A percentile compares a stretch with the other conserved stretches of the same genome.
Evolutionary conservation across 1,140 invertebrate genomes (phyloP).

Genomic region (Bathynomus jamesi): DNA sequence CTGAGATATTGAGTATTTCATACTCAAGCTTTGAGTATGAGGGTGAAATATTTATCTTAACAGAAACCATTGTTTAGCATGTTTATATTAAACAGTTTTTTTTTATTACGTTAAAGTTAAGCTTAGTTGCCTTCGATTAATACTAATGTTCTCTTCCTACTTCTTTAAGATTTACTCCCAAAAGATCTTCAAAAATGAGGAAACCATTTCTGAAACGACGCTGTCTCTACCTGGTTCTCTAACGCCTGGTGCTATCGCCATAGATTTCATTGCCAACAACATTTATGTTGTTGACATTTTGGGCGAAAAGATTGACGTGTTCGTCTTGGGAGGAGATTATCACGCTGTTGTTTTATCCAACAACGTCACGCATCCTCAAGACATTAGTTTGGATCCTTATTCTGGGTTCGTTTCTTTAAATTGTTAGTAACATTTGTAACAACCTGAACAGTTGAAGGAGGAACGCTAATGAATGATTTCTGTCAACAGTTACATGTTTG

Average conservation of each 20-base stretch:
- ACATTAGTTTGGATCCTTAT: conserved; percentile 85
- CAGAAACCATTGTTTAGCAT: too few relatives aligned
- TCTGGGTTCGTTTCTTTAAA: too few relatives aligned
- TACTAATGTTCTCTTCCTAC: background rate
- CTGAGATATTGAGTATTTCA: too few relatives aligned
- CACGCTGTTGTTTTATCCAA: conserved; percentile 83
- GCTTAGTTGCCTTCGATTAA: too few relatives aligned
- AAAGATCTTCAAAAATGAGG: conserved; percentile 27
- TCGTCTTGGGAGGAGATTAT: conserved; percentile 71
- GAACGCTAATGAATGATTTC: conserved; percentile 4
- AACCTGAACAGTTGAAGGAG: too few relatives aligned
- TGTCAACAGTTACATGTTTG: conserved; percentile 65
- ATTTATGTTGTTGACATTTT: conserved; percentile 89
- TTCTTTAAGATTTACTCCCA: conserved; percentile 29
- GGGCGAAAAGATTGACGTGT: conserved; percentile 86
- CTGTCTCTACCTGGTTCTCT: conserved; percentile 31
- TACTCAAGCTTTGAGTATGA: too few relatives aligned
- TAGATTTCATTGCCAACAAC: conserved; percentile 96
- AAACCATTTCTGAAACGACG: conserved; percentile 20
- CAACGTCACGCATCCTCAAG: conserved; percentile 80
- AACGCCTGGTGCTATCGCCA: conserved; percentile 78
- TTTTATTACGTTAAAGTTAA: too few relatives aligned
- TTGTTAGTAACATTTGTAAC: too few relatives aligned
- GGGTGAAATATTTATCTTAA: too few relatives aligned
- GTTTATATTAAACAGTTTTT: too few relatives aligned